phyloP scores from a whole-genome alignment of 2,113 vertebrate genomes.

The Nesospiza acunhae region DNA sequence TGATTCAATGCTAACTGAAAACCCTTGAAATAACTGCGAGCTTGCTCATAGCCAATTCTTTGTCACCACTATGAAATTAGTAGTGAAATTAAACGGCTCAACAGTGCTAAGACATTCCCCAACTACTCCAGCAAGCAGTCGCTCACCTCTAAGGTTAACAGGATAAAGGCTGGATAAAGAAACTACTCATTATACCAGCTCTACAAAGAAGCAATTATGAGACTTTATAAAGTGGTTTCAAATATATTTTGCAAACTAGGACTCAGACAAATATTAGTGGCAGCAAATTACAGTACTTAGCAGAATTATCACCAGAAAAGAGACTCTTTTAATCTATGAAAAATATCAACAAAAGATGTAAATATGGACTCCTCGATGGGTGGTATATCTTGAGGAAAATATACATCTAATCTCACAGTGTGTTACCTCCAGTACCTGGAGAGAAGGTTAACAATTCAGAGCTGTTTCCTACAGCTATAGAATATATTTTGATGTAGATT shows the following conservation, averaged over 20 bases:
- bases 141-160: slow-evolving; percentile 80
- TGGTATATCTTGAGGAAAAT: slow-evolving; percentile 84
- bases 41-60: slow-evolving; percentile 58
- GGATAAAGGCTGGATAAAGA: slow-evolving; percentile 83
- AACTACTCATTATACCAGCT: slow-evolving; percentile 80
- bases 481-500: slow-evolving; percentile 83
- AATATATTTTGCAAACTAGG: slow-evolving; percentile 86
- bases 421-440: slow-evolving; percentile 81
- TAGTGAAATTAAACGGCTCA: slow-evolving; percentile 67
- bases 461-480: slow-evolving; percentile 77
- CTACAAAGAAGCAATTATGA: slow-evolving; percentile 83
- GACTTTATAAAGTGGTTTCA: slow-evolving; percentile 83
- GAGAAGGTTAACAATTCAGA: slow-evolving; percentile 85
- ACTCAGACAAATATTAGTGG: slow-evolving; percentile 88
- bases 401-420: slow-evolving; percentile 87
- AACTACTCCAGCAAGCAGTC: slow-evolving; percentile 69
- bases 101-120: slow-evolving; percentile 61
- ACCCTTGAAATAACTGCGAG: slow-evolving; percentile 62
- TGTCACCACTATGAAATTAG: slow-evolving; percentile 47
- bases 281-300: slow-evolving; percentile 87
- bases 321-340: slow-evolving; percentile 86
- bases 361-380: slow-evolving; percentile 84
- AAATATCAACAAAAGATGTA: slow-evolving; percentile 88
- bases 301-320: slow-evolving; percentile 87
- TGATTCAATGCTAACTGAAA: slow-evolving; percentile 41